Evolutionary conservation across 1,140 invertebrate species (phyloP), one percentile per base, ranked within the genome.

Genomic region (Lordiphosa collinella): DNA sequence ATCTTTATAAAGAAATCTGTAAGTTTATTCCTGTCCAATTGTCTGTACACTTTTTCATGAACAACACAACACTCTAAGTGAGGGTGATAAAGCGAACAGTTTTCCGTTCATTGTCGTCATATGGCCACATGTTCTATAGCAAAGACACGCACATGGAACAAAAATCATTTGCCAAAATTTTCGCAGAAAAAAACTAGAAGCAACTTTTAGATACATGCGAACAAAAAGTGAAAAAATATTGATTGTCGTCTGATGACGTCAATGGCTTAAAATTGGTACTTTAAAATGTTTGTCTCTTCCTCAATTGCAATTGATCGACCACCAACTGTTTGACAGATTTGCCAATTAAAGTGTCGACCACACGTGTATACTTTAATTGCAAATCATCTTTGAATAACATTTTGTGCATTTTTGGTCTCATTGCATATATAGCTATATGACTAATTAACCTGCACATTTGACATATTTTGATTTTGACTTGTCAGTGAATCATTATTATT

Each of bases 341-440:
- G 71, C 61, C 78, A 76, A 84, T 82, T 84, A 76, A 68, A 59
- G 38, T 68, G 66, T 71, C 71, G 70, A 65, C n/a, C 7, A 14
- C 14, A 22, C 16, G 49, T 18, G 2, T 18, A 29, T 29, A 29
- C 7, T 1, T 29, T 29, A 32, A 49, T 4, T 59, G 37, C 52
- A 63, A 25, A 8, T 22, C 18, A 4, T 22, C 18, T 22, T 22
- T 3, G 38, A 59, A 13, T 35, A 18, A 12, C 4, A 37, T 29
- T 16, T 11, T 14, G 13, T 25, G 32, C 41, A 40, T 16, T 9
- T 40, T 13, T 25, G 37, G 7, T 32, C 54, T 29, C 32, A 49
- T 56, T n/a, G n/a, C 16, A 46, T 9, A 18, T 18, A 18, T 18
- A 18, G 16, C 8, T 11, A 41, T 16, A 35, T 64, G 61, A 72